Percentiles rank a stretch among this genome's conserved stretches.
Evolutionary conservation across 2,113 vertebrate species (phyloP).

Genomic region (Neotragus pygmaeus): DNA sequence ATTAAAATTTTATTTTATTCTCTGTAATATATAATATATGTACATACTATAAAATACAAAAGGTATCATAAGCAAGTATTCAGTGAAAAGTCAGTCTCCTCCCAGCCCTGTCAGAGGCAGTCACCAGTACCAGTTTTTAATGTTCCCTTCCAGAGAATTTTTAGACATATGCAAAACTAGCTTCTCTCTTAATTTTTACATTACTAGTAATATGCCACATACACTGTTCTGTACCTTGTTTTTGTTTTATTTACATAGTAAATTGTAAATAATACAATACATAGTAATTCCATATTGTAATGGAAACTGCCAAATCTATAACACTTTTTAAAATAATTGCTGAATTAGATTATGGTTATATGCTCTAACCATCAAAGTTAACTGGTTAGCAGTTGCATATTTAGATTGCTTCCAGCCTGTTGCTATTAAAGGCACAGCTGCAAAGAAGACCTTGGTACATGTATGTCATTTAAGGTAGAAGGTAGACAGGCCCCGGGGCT

Average conservation of each 20-base stretch:
- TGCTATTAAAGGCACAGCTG: neutral
- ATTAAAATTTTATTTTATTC: neutral
- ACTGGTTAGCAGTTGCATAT: neutral
- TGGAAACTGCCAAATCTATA: neutral
- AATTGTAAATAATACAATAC: too few species aligned
- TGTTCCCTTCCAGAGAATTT: neutral
- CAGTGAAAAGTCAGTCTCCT: neutral
- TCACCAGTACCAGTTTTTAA: neutral
- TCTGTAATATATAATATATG: neutral
- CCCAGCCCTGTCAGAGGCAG: neutral
- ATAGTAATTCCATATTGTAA: too few species aligned
- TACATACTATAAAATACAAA: neutral
- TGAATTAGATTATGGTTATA: neutral
- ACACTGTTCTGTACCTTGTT: neutral
- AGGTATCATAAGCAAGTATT: neutral
- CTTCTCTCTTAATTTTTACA: neutral
- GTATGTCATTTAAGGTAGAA: neutral
- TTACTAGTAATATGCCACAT: neutral
- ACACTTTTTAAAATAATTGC: neutral
- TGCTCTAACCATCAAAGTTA: neutral
- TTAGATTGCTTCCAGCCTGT: neutral
- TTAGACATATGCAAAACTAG: neutral
- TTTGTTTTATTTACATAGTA: neutral
- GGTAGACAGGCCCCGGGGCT: neutral
- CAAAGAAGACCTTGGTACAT: neutral